A percentile compares a stretch with the other conserved stretches of the same genome.
These are phyloP conservation scores for Calameuta pallipes DNA, from an alignment of 2,888 invertebrate genomes.

Conservation along the genomic window DNA sequence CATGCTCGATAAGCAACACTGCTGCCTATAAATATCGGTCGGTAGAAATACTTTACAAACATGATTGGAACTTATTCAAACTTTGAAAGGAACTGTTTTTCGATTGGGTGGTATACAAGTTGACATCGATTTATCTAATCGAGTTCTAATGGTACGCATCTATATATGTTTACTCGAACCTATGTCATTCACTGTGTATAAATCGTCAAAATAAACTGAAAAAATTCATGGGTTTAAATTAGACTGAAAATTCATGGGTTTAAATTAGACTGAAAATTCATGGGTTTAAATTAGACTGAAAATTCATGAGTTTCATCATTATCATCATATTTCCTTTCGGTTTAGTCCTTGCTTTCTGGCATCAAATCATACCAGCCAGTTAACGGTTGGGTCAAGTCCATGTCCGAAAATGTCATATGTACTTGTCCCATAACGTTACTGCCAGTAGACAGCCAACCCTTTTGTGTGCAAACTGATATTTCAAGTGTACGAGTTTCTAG, in stretches of 20 bases:
- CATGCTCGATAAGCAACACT: neutral
- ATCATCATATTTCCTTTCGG: constrained; percentile 33
- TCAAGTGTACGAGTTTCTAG: constrained; percentile 82
- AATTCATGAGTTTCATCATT: constrained; percentile 20
- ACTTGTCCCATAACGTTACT: constrained; percentile 88
- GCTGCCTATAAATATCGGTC: neutral
- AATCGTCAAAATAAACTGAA: neutral
- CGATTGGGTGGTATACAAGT: neutral
- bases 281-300: neutral
- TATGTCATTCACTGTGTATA: neutral
- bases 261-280: neutral
- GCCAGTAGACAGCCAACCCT: constrained; percentile 82
- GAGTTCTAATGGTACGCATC: neutral
- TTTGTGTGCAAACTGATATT: constrained; percentile 89
- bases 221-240: neutral
- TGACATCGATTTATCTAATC: neutral
- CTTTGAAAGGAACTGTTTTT: neutral
- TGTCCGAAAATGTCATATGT: constrained; percentile 74
- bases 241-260: neutral
- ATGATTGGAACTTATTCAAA: neutral
- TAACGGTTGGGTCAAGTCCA: constrained; percentile 76
- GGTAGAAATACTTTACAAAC: neutral
- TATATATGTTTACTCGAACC: neutral
- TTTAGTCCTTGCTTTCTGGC: constrained; percentile 68
- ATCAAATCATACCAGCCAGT: constrained; percentile 81